These are phyloP conservation scores for Trichogramma evanescens DNA, from an alignment of 2,888 invertebrate genomes.

Conservation along the genomic window DNA sequence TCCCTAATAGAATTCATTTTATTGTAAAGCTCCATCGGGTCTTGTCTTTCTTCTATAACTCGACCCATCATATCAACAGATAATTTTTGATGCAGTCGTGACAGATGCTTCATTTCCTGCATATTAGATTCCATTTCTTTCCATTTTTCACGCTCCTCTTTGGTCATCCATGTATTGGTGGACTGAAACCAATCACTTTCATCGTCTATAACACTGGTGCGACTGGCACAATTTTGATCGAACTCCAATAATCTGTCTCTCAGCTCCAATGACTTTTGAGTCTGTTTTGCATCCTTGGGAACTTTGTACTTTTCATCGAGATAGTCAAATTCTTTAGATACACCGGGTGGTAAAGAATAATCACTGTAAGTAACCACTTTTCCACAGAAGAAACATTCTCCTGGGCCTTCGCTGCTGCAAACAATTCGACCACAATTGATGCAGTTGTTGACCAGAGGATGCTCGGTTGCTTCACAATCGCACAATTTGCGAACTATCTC, in stretches of 20 bases:
- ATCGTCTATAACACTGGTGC: constrained; percentile 82
- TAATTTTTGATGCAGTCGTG: constrained; percentile 58
- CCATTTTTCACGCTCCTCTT: constrained; percentile 61
- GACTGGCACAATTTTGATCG: constrained; percentile 66
- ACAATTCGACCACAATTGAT: constrained; percentile 88
- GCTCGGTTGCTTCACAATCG: constrained; percentile 87
- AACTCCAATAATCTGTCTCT: constrained; percentile 77
- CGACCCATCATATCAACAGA: constrained; percentile 70
- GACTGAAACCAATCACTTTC: constrained; percentile 88
- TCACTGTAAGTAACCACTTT: constrained; percentile 56
- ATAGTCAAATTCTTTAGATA: constrained; percentile 1
- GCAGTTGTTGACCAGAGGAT: constrained; percentile 88
- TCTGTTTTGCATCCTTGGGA: neutral
- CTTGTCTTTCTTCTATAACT: constrained; percentile 28
- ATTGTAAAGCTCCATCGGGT: constrained; percentile 13
- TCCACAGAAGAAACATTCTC: constrained; percentile 91
- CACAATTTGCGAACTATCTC: constrained; percentile 49
- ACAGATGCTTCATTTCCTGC: constrained; percentile 62
- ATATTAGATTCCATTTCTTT: constrained; percentile 62
- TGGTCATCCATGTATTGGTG: constrained; percentile 74
- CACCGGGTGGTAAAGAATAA: neutral
- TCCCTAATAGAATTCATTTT: constrained; percentile 19
- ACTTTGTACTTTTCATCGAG: neutral
- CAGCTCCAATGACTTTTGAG: constrained; percentile 48
- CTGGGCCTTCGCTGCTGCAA: constrained; percentile 92